Evolutionary conservation across 2,113 vertebrate genomes (phyloP).

Genomic region (Melanotaenia duboulayi): DNA sequence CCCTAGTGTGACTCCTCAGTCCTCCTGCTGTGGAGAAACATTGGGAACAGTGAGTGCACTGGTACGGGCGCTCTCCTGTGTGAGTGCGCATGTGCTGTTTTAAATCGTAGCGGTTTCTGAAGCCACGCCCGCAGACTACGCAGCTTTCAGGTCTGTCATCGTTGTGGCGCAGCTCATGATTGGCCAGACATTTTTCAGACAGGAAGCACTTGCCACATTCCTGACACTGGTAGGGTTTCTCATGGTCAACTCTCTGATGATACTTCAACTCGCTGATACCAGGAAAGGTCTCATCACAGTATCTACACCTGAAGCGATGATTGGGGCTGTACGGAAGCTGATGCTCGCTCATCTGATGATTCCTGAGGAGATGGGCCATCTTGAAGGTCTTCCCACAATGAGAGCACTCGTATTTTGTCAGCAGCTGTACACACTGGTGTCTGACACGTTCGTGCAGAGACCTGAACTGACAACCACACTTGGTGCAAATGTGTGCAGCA

Average conservation of each 20-base stretch:
- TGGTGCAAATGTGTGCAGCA: slow-evolving; percentile 75
- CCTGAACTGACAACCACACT: slow-evolving; percentile 76
- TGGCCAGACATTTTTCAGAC: slow-evolving; percentile 71
- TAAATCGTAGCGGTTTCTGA: slow-evolving; percentile 76
- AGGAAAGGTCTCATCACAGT: slow-evolving; percentile 76
- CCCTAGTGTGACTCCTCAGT: slow-evolving; percentile 75
- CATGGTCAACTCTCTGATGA: slow-evolving; percentile 76
- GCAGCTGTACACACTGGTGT: slow-evolving; percentile 77
- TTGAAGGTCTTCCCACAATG: slow-evolving; percentile 79
- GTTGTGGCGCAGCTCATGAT: slow-evolving; percentile 76
- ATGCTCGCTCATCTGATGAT: slow-evolving; percentile 79
- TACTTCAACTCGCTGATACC: slow-evolving; percentile 78
- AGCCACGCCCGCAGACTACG: slow-evolving; percentile 71
- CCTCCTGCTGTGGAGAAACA: slow-evolving; percentile 77
- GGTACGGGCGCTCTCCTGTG: slow-evolving; percentile 78
- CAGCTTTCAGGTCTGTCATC: slow-evolving; percentile 75
- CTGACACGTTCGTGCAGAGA: slow-evolving; percentile 71
- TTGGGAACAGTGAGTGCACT: slow-evolving; percentile 78
- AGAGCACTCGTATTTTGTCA: slow-evolving; percentile 75
- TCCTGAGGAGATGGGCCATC: slow-evolving; percentile 75
- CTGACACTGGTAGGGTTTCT: slow-evolving; percentile 78
- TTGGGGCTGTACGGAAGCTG: slow-evolving; percentile 78
- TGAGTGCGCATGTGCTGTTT: slow-evolving; percentile 81
- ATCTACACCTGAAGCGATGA: slow-evolving; percentile 76
- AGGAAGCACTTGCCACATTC: slow-evolving; percentile 79